Evolutionary conservation across 2,113 vertebrate genomes (phyloP), one percentile per base, ranked within the genome.

Genomic region (Gallinago media): DNA sequence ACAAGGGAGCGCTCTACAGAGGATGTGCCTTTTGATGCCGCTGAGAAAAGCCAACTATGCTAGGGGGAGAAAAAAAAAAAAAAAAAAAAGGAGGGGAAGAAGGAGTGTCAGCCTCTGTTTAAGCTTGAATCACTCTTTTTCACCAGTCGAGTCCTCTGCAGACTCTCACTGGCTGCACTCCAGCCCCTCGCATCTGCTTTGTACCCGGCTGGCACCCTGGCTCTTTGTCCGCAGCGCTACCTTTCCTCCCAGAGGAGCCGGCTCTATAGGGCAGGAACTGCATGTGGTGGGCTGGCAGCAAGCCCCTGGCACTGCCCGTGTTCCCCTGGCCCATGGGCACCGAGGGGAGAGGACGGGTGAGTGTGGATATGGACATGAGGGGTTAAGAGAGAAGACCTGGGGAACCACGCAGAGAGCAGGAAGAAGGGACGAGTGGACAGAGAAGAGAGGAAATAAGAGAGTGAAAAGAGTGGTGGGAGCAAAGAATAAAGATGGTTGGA

Each of bases 141-240:
- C 70, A 32, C 61, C 38, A 31, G 32, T 1, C 15, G 56, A 80
- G 72, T 32, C 49, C 26, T 88, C 44, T 3, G 18, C 74, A 67
- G 61, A 2, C 36, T 70, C 44, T 73, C 0, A 0, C 75, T 91
- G 94, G 75, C 86, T 2, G 0, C 3, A 0, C 44, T 90, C 66
- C 94, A 88, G 88, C 89, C 55, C 65, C 56, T 52, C 3, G 1
- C 81, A 65, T 59, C 34, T 42, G 58, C 54, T 92, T 59, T 82
- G 75, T 90, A 34, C 62, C 75, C 2, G 0, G 3, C 71, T 74
- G 46, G 52, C 85, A 78, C 91, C 42, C 38, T 75, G 78, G 66
- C 42, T 75, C 66, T 85, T 85, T 82, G 74, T 90, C 50, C 6
- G 0, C 25, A 18, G n/a, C 9, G 11, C 66, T 62, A 19, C 79